These are phyloP conservation scores for Typhlomys cinereus DNA, from an alignment of 2,113 vertebrate species.

Conservation along the genomic window DNA sequence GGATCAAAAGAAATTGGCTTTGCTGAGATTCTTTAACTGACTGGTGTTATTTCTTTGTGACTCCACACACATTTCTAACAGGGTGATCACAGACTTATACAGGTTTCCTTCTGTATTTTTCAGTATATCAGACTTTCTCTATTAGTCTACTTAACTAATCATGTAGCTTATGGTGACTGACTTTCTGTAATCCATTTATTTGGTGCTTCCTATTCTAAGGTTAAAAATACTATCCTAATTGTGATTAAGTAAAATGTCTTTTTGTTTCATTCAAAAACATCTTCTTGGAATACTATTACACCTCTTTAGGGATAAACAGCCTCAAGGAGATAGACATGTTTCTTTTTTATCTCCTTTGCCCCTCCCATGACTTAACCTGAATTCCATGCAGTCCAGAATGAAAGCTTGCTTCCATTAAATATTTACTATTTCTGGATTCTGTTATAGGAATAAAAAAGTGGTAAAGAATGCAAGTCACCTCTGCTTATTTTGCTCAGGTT, in stretches of 20 bases:
- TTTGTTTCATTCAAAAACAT: background rate
- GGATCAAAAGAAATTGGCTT: too few species aligned
- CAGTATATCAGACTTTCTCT: too few species aligned
- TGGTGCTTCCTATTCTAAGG: constrained; percentile 1
- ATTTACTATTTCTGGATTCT: constrained; percentile 32
- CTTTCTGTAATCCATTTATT: background rate
- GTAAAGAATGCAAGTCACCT: background rate
- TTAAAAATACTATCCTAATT: background rate
- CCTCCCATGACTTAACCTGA: background rate
- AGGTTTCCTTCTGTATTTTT: too few species aligned
- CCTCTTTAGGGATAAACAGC: background rate
- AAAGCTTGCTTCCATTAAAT: constrained; percentile 44
- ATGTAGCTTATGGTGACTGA: background rate
- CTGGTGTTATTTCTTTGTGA: too few species aligned
- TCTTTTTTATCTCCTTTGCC: background rate
- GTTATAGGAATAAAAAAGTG: background rate
- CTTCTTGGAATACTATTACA: constrained; percentile 16
- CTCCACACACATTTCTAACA: too few species aligned
- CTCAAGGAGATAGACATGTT: background rate
- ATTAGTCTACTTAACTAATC: background rate
- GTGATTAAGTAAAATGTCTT: background rate
- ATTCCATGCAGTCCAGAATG: background rate
- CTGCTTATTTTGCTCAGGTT: constrained; percentile 28
- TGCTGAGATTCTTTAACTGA: too few species aligned
- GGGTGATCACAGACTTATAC: too few species aligned